Base-by-base conservation (phyloP, 2,113 vertebrate genomes). In the Ceuthmochares aereus region DNA sequence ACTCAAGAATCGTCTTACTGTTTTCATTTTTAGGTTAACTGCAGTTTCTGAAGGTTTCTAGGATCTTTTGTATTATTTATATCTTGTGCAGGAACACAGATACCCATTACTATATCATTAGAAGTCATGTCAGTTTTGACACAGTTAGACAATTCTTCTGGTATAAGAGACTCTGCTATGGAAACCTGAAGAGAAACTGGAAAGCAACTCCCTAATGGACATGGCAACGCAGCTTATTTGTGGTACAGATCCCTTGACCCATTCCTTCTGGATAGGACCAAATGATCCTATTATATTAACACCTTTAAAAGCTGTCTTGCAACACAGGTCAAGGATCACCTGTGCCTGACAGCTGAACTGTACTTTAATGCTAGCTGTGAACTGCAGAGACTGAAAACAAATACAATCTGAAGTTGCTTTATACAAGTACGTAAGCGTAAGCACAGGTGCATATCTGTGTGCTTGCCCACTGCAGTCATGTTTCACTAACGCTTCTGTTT, bases 361-460 rank as follows among this genome's bases (percentile, higher is more conserved):
- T 13, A 23, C 56, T 87, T 55, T 25, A 55, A 16, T 2, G 15
- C 43, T 23, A 73, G 30, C 54, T 1, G 1, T 49, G 36, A 90
- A 66, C 16, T 36, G 58, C 3, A 1, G 27, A 67, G 45, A 22
- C 54, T 67, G 75, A 40, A 52, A 55, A 30, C 56, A 67, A 88
- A 34, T 32, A 55, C 11, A 37, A 45, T 20, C 34, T 63, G 45
- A 29, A 74, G 23, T 43, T 54, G 29, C 59, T 76, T 45, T 56
- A 36, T 30, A 23, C 63, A 67, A 64, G n/a, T 14, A 47, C 0
- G 0, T 20, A 45, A 45, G 40, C 22, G 8, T 40, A 54, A 34
- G 25, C 70, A 20, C 6, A 76, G 54, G 26, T 36, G 26, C 8
- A 13, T 0, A 2, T 40, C 66, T 89, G 42, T 51, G 32, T 75